Evolutionary conservation across 1,140 invertebrate species (phyloP).

Genomic region (Heterodera carotae): DNA sequence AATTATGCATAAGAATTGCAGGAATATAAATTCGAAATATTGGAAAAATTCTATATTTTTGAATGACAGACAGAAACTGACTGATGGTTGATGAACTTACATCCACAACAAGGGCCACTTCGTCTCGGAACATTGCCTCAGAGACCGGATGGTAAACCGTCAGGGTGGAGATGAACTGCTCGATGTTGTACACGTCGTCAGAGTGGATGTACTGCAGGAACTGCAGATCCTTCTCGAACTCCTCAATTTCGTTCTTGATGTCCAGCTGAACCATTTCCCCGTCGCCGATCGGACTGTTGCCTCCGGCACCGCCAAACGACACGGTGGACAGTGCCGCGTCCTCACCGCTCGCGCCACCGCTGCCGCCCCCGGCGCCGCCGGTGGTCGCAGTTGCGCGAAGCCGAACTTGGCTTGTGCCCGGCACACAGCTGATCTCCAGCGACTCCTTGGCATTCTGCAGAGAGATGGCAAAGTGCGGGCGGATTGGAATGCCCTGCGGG

Average conservation of each 20-base stretch:
- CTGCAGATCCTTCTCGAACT: constrained; percentile 62
- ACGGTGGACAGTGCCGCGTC: background rate
- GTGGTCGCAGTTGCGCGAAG: constrained; percentile 42
- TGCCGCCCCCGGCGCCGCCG: background rate
- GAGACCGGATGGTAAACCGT: constrained; percentile 61
- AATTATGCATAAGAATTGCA: too few relatives aligned
- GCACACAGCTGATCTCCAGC: constrained; percentile 54
- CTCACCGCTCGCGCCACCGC: background rate
- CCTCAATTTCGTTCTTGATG: constrained; percentile 60
- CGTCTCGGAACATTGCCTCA: constrained; percentile 66
- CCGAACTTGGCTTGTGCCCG: constrained; percentile 43
- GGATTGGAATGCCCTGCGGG: constrained; percentile 54
- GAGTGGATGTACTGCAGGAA: constrained; percentile 63
- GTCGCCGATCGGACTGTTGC: background rate
- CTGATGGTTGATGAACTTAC: too few relatives aligned
- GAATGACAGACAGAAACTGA: background rate
- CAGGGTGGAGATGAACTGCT: constrained; percentile 35
- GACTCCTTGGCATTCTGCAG: constrained; percentile 63
- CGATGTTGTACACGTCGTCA: constrained; percentile 60
- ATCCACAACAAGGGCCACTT: constrained; percentile 54
- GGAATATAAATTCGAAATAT: too few relatives aligned
- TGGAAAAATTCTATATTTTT: background rate
- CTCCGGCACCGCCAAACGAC: background rate
- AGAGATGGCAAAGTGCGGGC: constrained; percentile 61
- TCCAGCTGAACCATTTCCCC: constrained; percentile 53